Base-by-base conservation (phyloP, 1,140 invertebrate species). In the Diuraphis noxia region DNA sequence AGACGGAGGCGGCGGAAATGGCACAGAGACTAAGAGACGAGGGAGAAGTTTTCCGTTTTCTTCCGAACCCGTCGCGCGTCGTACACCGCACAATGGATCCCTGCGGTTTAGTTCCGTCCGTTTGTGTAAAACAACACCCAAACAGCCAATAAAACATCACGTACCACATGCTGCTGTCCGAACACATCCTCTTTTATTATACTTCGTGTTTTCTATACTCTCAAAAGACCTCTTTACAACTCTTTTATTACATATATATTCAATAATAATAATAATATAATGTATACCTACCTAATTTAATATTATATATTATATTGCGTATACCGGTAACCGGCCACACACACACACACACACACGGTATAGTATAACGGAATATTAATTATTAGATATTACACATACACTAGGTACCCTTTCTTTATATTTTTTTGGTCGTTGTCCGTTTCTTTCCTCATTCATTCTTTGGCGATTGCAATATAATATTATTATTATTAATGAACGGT, bases 121-220 rank as follows among this genome's bases (percentile, higher is more conserved):
- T 81, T 91, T 40, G 72, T 82, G 89, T 91, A 91, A 90, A 90
- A 90, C 88, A 90, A 90, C 88, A 81, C 89, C 89, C 89, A 91
- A 90, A 91, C 89, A 49, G 89, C 89, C 89, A 91, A 91, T 91
- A 91, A 91, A 91, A 91, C 77, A 79, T 72, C 89, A 91, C 43
- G 88, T 52, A 81, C 89, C 89, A 91, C 89, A 82, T 91, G 89
- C 89, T 91, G 72, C 77, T 91, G 89, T 91, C 89, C 89, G 77
- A 36, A 90, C 88, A 90, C 88, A 90, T 90, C 72, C 88, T 90
- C 34, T 81, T 90, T 81, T 90, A 90, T 90, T 90, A 34, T 90
- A 19, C 63, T 72, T 13, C 17, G 56, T 72, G 43, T 23, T 19
- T 85, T 82, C 23, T 82, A n/a, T 72, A 19, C 25, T 63, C 52